phyloP scores from a whole-genome alignment of 2,797 vertebrate genomes.

The Gymnoscopelus microlampas region DNA sequence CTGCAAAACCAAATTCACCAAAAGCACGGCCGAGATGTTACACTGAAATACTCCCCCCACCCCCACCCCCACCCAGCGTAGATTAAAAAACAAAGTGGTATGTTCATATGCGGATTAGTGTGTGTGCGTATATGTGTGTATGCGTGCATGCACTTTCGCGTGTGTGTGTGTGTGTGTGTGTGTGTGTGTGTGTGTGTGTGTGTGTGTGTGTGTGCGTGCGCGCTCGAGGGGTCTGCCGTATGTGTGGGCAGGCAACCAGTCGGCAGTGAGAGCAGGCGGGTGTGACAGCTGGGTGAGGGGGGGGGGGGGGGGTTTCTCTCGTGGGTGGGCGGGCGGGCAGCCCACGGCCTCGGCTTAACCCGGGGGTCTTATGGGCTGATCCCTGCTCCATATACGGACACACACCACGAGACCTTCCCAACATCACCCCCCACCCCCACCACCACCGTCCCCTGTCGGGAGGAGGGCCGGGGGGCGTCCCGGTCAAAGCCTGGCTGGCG shows the following conservation, averaged over 20 bases:
- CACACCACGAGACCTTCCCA: constrained; percentile 32
- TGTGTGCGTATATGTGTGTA: constrained; percentile 29
- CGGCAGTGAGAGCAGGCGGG: constrained; percentile 54
- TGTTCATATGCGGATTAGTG: constrained; percentile 73
- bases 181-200: background rate
- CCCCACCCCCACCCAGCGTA: background rate
- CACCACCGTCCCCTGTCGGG: no score
- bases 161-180: constrained; percentile 15
- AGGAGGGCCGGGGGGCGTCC: background rate
- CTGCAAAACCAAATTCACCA: constrained; percentile 5
- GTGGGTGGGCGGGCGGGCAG: constrained; percentile 38
- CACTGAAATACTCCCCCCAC: constrained; percentile 1
- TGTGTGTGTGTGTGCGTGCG: background rate
- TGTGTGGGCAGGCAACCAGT: constrained; percentile 54
- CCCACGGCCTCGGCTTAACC: constrained; percentile 65
- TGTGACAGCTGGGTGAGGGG: constrained; percentile 74
- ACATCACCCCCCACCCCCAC: no score
- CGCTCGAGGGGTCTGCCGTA: constrained; percentile 47
- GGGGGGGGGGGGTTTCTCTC: constrained; percentile 4
- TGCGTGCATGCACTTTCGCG: background rate
- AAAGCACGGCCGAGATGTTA: background rate
- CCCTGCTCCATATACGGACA: constrained; percentile 58
- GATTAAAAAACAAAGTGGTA: constrained; percentile 75
- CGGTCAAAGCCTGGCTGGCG: constrained; percentile 18
- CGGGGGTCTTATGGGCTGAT: constrained; percentile 70